Percentiles rank a stretch among this genome's conserved stretches.
Conservation (phyloP, 2,797 vertebrate genomes). For the Lithobates sylvaticus region DNA sequence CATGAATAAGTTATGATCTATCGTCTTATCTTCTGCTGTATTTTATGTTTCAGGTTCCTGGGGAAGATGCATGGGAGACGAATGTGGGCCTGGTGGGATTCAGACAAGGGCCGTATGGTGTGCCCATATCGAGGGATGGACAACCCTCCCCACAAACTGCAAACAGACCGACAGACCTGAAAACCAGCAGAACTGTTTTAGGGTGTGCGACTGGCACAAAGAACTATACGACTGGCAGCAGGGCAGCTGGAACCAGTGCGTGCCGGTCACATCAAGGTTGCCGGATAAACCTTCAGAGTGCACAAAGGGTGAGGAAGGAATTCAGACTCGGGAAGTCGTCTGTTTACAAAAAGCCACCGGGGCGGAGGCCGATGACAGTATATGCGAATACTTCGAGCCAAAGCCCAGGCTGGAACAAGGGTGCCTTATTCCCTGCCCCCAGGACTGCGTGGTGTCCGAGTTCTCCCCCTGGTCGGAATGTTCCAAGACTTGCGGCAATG, state of each 20-base stretch:
- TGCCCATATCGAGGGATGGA: slow-evolving; percentile 95
- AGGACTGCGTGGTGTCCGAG: slow-evolving; percentile 91
- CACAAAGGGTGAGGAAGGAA: slow-evolving; percentile 88
- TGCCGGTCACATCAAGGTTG: slow-evolving; percentile 82
- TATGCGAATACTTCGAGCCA: slow-evolving; percentile 97
- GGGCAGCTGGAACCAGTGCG: slow-evolving; percentile 88
- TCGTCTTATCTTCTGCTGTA: not conserved
- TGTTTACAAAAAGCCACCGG: slow-evolving; percentile 86
- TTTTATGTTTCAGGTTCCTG: slow-evolving; percentile 85
- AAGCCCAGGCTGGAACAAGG: slow-evolving; percentile 94
- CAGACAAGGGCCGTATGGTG: slow-evolving; percentile 97
- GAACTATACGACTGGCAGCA: slow-evolving; percentile 93
- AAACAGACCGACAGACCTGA: slow-evolving; percentile 84
- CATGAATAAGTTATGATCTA: too few relatives aligned
- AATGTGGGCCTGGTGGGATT: slow-evolving; percentile 94
- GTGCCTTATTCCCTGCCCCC: slow-evolving; percentile 93
- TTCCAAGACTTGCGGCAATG: slow-evolving; percentile 90
- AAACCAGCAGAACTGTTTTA: slow-evolving; percentile 95
- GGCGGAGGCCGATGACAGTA: slow-evolving; percentile 84
- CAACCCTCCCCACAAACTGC: slow-evolving; percentile 93
- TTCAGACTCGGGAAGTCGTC: slow-evolving; percentile 89
- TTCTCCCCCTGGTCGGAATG: slow-evolving; percentile 94
- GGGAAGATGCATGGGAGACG: slow-evolving; percentile 97
- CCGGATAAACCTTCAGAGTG: slow-evolving; percentile 80
- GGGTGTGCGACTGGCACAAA: slow-evolving; percentile 96